Base-by-base conservation (phyloP, 1,140 invertebrate genomes). In the Chironomus tepperi region DNA sequence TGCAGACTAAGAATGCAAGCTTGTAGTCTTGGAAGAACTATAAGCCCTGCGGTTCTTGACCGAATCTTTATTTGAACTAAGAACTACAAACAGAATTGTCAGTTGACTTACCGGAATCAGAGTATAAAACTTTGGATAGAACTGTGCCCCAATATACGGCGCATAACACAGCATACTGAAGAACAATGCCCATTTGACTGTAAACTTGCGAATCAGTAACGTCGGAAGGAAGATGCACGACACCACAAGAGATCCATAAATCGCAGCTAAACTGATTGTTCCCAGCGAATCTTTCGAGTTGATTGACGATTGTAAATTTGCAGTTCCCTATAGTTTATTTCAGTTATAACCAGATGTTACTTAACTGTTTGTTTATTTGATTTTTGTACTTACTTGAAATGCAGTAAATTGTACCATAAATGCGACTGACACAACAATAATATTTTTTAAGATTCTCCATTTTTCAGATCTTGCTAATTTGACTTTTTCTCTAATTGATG, bases 351-450 rank as follows among this genome's bases (percentile, higher is more conserved):
- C 24, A 34, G n/a, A 57, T 57, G 9, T 1, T 12, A 57, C 3
- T 57, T 8, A 47, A 15, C n/a, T 12, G 12, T 57, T 57, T 57
- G 24, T 34, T 34, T 34, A 34, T 34, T 34, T 19, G 16, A 19
- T 70, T 21, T 18, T 3, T 18, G n/a, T 18, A 70, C 78, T 79
- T 75, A 82, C 81, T 80, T 92, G 89, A 82, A 96, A 97, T 43
- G 95, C 94, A 16, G 93, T 96, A 83, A 97, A 97, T 78, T 97
- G 92, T 74, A 96, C 91, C 88, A 96, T 93, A 81, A 97, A 97
- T 2, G 93, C 91, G 73, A 91, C 83, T 76, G 93, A 95, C 7
- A 97, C 91, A 65, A 93, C 88, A 24, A 90, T 86, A 43, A 96
- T 89, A 84, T 96, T 96, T 83, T 94, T 95, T 76, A 94, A 83